These are phyloP conservation scores for Papilio polytes DNA, from an alignment of 1,140 invertebrate genomes.

Conservation along the genomic window DNA sequence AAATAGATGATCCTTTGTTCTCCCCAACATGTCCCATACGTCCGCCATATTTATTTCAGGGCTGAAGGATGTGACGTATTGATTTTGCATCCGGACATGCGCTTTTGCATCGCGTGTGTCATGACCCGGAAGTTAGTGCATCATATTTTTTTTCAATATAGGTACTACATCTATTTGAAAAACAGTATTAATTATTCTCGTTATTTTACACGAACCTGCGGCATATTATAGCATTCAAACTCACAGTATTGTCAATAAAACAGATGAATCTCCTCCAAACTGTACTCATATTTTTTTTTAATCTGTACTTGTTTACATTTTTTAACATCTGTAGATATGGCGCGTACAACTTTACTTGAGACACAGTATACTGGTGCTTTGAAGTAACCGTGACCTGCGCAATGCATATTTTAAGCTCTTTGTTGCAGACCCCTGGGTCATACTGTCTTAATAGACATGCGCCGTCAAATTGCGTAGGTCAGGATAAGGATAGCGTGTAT, in stretches of 20 bases:
- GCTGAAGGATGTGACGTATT: not conserved
- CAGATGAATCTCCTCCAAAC: too few species aligned
- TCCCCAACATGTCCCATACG: not conserved
- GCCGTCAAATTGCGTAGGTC: slow-evolving; percentile 3
- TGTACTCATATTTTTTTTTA: too few species aligned
- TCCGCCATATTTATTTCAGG: not conserved
- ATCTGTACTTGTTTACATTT: too few species aligned
- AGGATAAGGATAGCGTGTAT: not conserved
- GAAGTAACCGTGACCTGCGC: not conserved
- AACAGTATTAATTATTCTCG: too few species aligned
- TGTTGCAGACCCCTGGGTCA: not conserved
- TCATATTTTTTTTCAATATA: not conserved
- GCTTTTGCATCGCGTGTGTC: not conserved
- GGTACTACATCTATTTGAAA: too few species aligned
- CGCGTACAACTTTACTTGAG: too few species aligned
- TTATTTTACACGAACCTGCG: too few species aligned
- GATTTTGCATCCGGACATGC: slow-evolving; percentile 3
- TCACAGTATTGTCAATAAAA: too few species aligned
- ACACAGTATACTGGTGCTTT: not conserved
- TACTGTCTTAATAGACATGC: not conserved
- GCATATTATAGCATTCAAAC: too few species aligned
- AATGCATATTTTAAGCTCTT: not conserved
- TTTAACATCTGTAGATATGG: too few species aligned
- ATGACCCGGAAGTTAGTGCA: not conserved
- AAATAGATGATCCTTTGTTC: not conserved